phyloP scores from a whole-genome alignment of 2,888 invertebrate species.

The Ferdinandea cuprea region DNA sequence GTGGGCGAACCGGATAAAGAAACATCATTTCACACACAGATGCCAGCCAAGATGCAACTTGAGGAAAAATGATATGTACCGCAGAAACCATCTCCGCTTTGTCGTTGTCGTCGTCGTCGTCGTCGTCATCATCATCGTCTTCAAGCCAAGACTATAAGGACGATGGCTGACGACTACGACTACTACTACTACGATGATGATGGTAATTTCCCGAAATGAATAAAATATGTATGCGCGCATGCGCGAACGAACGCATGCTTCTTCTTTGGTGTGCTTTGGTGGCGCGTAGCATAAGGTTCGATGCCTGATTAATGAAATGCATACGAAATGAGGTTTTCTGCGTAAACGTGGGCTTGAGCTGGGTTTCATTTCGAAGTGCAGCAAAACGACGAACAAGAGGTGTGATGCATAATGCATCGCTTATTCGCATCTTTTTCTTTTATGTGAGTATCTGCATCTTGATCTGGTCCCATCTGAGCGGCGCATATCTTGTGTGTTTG shows the following conservation, averaged over 20 bases:
- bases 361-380: conserved; percentile 2
- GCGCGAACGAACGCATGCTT: conserved; percentile 41
- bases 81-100: conserved; percentile 41
- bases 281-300: conserved; percentile 64
- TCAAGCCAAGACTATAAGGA: conserved; percentile 29
- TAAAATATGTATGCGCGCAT: conserved; percentile 67
- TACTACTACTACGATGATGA: conserved; percentile 12
- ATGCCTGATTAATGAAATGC: conserved; percentile 78
- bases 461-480: conserved; percentile 44
- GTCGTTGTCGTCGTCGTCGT: too few relatives aligned
- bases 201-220: conserved; percentile 66
- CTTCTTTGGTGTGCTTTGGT: conserved; percentile 7
- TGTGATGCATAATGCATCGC: conserved; percentile 69
- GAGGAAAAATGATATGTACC: conserved; percentile 1
- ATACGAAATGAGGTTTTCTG: conserved; percentile 79
- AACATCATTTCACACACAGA: conserved; percentile 26
- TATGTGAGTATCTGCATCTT: conserved; percentile 33
- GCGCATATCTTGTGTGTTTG: conserved; percentile 29
- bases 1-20: conserved; percentile 63
- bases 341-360: conserved; percentile 65
- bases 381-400: conserved; percentile 38
- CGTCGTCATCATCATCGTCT: too few relatives aligned
- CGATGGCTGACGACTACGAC: conserved; percentile 2
- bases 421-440: conserved; percentile 27
- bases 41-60: not conserved